Percentiles rank a stretch among this genome's conserved stretches.
Conservation (phyloP, 1,140 invertebrate genomes). For the Argopecten irradians region DNA sequence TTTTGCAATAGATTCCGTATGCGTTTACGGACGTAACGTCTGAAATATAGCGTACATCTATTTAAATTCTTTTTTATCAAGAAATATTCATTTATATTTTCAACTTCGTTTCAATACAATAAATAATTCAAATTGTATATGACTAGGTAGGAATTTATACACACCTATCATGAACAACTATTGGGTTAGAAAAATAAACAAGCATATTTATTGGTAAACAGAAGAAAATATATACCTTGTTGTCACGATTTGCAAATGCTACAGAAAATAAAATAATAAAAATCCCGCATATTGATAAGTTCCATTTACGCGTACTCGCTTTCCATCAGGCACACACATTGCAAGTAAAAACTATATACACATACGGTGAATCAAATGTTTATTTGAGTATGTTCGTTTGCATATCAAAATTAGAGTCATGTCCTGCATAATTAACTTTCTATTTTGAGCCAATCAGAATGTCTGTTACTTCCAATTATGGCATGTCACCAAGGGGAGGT, state of each 20-base stretch:
- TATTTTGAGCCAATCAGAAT: constrained; percentile 6
- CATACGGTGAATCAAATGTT: neutral
- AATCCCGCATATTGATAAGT: too few species aligned
- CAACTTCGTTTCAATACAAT: too few species aligned
- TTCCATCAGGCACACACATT: too few species aligned
- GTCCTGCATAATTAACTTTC: constrained; percentile 15
- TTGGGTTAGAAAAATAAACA: neutral
- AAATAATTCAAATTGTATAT: too few species aligned
- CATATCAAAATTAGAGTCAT: neutral
- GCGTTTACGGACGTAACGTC: too few species aligned
- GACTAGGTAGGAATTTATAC: neutral
- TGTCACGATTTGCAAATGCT: too few species aligned
- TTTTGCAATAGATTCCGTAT: too few species aligned
- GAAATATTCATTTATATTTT: too few species aligned
- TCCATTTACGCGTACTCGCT: too few species aligned
- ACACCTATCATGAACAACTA: neutral
- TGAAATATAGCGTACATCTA: too few species aligned
- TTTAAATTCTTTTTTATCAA: too few species aligned
- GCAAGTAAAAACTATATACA: neutral
- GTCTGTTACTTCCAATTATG: neutral
- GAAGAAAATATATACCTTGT: neutral
- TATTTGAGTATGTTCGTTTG: neutral
- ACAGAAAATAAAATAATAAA: too few species aligned
- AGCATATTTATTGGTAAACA: neutral
- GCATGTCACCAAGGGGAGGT: constrained; percentile 19